These are phyloP conservation scores for Hirtodrosophila trivittata DNA, from an alignment of 2,888 invertebrate genomes.

Conservation along the genomic window DNA sequence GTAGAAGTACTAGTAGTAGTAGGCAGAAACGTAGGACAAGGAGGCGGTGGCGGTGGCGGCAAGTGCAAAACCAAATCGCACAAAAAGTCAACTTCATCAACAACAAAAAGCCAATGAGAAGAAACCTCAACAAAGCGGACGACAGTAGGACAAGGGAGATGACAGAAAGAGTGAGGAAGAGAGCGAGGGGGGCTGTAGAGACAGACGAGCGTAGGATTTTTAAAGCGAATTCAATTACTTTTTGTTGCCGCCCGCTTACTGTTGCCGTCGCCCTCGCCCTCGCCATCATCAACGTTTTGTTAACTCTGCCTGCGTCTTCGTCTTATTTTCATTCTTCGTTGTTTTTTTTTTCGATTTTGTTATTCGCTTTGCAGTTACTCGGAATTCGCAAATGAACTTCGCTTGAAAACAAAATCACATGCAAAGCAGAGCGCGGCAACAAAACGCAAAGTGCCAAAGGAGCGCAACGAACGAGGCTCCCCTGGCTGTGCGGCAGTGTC, in stretches of 20 bases:
- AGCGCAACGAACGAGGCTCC: conserved; percentile 23
- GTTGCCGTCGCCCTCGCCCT: conserved; percentile 21
- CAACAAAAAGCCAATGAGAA: conserved; percentile 39
- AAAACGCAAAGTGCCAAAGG: conserved; percentile 65
- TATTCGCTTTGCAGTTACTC: conserved; percentile 67
- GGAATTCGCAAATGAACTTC: conserved; percentile 79
- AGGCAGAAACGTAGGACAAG: neutral
- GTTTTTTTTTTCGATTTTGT: conserved; percentile 31
- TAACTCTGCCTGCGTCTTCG: conserved; percentile 1
- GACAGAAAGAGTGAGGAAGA: conserved; percentile 1
- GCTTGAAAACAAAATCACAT: conserved; percentile 79
- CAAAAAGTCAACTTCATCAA: conserved; percentile 34
- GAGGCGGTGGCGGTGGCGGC: conserved; percentile 27
- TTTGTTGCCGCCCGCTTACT: conserved; percentile 61
- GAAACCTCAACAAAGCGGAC: conserved; percentile 30
- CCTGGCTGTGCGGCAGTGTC: conserved; percentile 15
- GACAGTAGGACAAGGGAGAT: neutral
- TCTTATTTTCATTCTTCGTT: conserved; percentile 19
- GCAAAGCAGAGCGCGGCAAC: conserved; percentile 63
- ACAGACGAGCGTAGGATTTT: conserved; percentile 61
- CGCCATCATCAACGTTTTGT: neutral
- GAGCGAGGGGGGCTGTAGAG: conserved; percentile 15
- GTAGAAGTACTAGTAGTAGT: conserved; percentile 4
- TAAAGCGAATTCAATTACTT: conserved; percentile 79
- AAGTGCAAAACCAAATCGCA: conserved; percentile 44